phyloP scores from a whole-genome alignment of 2,888 invertebrate genomes.

The Trachelus tabidus region DNA sequence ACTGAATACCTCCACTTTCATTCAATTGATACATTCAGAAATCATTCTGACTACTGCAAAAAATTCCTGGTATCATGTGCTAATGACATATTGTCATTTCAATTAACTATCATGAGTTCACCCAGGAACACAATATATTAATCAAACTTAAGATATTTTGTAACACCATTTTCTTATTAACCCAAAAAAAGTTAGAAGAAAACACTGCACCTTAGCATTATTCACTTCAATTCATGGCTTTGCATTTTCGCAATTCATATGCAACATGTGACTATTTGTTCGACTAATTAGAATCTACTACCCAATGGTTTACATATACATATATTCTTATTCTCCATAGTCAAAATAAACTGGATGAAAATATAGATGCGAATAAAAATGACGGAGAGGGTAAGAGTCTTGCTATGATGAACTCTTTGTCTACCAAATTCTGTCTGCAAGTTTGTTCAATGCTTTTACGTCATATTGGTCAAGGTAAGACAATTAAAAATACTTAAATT shows the following conservation, averaged over 20 bases:
- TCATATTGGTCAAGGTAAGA: constrained; percentile 55
- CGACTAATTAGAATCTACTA: not conserved
- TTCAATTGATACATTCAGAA: no score
- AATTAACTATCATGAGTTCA: not conserved
- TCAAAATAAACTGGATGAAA: constrained; percentile 39
- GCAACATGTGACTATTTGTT: not conserved
- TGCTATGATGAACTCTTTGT: constrained; percentile 50
- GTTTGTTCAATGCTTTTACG: constrained; percentile 56
- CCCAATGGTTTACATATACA: constrained; percentile 7
- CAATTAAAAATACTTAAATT: not conserved
- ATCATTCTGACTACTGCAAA: no score
- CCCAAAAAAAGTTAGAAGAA: not conserved
- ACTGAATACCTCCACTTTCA: no score
- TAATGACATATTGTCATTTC: not conserved
- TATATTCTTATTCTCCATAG: constrained; percentile 20
- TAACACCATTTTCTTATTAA: not conserved
- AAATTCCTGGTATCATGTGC: not conserved
- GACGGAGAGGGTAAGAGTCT: constrained; percentile 27
- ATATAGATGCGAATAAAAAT: constrained; percentile 42
- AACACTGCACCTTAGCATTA: not conserved
- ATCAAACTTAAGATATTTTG: not conserved
- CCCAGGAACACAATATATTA: not conserved
- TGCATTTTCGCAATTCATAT: not conserved
- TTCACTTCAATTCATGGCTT: not conserved
- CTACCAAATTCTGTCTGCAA: constrained; percentile 57